Percentiles rank a stretch among this genome's conserved stretches.
Conservation (phyloP, 2,888 invertebrate genomes). For the Caenorhabditis virilis region DNA sequence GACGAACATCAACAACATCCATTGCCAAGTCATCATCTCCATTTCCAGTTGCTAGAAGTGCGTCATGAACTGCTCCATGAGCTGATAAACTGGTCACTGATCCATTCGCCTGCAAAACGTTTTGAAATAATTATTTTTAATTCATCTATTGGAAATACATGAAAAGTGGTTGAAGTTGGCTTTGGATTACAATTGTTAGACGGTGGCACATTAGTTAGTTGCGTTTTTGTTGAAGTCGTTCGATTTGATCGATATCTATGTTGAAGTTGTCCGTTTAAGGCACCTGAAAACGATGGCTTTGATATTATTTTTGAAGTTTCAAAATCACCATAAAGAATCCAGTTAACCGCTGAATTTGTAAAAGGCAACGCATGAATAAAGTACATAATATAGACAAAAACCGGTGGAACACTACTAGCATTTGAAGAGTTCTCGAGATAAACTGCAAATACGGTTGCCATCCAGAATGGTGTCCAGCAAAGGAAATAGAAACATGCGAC, state of each 20-base stretch:
- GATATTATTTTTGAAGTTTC: too few species aligned
- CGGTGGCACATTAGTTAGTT: constrained; percentile 16
- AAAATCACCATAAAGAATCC: constrained; percentile 66
- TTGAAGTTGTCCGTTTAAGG: constrained; percentile 64
- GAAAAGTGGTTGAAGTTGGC: constrained; percentile 16
- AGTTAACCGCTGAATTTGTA: constrained; percentile 66
- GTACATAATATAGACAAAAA: constrained; percentile 67
- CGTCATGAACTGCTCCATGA: constrained; percentile 6
- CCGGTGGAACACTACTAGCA: constrained; percentile 49
- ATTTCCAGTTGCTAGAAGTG: constrained; percentile 4
- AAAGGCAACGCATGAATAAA: constrained; percentile 67
- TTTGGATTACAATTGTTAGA: constrained; percentile 7
- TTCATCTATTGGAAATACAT: constrained; percentile 5
- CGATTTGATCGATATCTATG: constrained; percentile 54
- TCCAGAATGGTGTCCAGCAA: constrained; percentile 67
- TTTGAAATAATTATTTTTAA: background rate
- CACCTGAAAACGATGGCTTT: constrained; percentile 45
- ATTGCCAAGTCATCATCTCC: constrained; percentile 19
- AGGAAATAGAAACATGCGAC: constrained; percentile 67
- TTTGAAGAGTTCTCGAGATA: constrained; percentile 61
- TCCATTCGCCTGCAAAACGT: constrained; percentile 24
- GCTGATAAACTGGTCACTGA: constrained; percentile 24
- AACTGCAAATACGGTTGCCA: constrained; percentile 65
- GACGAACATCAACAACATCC: constrained; percentile 26
- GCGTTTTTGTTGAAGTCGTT: constrained; percentile 21